A percentile compares a stretch with the other conserved stretches of the same genome.
Conservation (phyloP, 2,888 invertebrate genomes). For the Luperina nickerlii region DNA sequence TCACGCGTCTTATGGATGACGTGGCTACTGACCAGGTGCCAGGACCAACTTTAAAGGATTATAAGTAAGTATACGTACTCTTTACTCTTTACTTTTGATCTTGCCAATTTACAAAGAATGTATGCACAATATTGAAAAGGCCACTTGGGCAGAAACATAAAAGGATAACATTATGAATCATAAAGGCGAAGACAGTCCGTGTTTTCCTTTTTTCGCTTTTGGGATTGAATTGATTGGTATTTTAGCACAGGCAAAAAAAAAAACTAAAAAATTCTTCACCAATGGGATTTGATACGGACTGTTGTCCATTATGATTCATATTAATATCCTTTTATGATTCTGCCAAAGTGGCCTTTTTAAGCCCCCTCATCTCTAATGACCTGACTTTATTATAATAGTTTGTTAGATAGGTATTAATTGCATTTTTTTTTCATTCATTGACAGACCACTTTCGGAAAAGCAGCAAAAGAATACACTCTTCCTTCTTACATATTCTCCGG, state of each 20-base stretch:
- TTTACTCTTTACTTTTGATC: too few species aligned
- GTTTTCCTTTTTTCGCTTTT: too few species aligned
- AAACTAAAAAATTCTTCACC: too few species aligned
- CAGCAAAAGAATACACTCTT: conserved; percentile 64
- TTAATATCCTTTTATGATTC: too few species aligned
- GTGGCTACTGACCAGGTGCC: conserved; percentile 51
- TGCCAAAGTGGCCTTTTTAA: too few species aligned
- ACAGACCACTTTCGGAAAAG: conserved; percentile 70
- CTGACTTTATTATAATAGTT: neutral
- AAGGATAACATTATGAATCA: too few species aligned
- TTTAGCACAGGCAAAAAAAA: too few species aligned
- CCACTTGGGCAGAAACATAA: too few species aligned
- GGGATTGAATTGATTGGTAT: too few species aligned
- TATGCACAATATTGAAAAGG: neutral
- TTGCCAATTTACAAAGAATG: neutral
- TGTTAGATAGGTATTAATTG: neutral
- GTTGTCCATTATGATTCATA: too few species aligned
- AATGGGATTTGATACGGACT: too few species aligned
- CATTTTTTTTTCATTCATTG: conserved; percentile 40
- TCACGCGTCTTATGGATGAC: conserved; percentile 77
- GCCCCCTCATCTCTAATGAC: neutral
- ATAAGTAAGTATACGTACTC: conserved; percentile 71
- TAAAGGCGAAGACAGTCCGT: too few species aligned
- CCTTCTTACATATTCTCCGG: conserved; percentile 70
- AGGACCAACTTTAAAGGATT: conserved; percentile 81